Evolutionary conservation across 2,797 vertebrate species (phyloP), one percentile per base, ranked within the genome.

Genomic region (Vireo griseus): DNA sequence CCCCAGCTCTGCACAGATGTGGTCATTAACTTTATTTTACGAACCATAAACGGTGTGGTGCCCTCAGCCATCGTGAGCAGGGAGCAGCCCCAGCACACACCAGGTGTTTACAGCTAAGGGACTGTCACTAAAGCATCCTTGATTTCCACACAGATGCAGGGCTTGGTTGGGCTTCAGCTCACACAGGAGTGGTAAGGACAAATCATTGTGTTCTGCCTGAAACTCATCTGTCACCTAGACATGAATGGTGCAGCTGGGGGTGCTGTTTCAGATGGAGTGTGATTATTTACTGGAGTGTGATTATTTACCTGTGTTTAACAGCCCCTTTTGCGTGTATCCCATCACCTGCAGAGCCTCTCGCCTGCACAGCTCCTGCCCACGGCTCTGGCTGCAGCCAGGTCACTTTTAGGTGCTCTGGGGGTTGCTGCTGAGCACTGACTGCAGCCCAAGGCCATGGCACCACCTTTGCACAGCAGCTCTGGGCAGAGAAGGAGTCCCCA

Each of bases 371-470:
- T 61, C 45, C 24, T 14, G 6, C 2, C 71, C 20, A 0, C 13
- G 3, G 1, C 12, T 26, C 31, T 0, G 1, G 2, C 1, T 25
- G 28, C 2, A 10, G n/a, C 45, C 4, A 2, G 44, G 3, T 5
- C 13, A 3, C 33, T 6, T 68, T 20, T 42, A 40, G 16, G 12
- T 4, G 48, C 13, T 3, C 33, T 6, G 50, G 13, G 25, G 15
- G 7, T n/a, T 13, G 33, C 4, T 13, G 66, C 40, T 16, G 29
- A 12, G 7, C 1, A 1, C 63, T 31, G 85, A 0, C 35, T 5
- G 10, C 14, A 51, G 24, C 3, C 66, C 31, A 1, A n/a, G 47
- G 54, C 39, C 10, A 0, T 3, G 9, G 1, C 39, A 24, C 14
- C 0, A 1, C 33, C 21, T 13, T 31, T 9, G n/a, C 29, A 4